Percentiles rank a stretch among this genome's conserved stretches.
These are phyloP conservation scores for Tribolium madens DNA, from an alignment of 1,140 invertebrate genomes.

Conservation along the genomic window DNA sequence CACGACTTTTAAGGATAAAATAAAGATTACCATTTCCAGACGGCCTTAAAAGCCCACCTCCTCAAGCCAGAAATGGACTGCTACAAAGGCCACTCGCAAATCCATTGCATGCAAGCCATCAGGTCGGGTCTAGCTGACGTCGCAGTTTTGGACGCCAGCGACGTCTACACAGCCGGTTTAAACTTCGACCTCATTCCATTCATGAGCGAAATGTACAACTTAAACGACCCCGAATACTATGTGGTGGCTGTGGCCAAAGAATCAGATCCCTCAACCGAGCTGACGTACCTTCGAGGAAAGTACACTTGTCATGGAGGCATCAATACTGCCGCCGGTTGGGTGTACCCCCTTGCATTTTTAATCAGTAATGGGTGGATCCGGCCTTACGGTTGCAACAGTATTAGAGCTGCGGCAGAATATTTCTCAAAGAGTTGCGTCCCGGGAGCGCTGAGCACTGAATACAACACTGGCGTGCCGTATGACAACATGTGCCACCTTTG, in stretches of 20 bases:
- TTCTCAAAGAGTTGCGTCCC: constrained; percentile 93
- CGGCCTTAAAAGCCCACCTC: constrained; percentile 86
- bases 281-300: constrained; percentile 87
- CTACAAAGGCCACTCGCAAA: constrained; percentile 85
- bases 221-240: constrained; percentile 88
- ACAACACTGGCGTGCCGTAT: constrained; percentile 84
- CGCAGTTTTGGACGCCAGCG: constrained; percentile 90
- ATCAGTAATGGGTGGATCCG: constrained; percentile 94
- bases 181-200: constrained; percentile 86
- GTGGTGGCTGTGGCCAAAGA: constrained; percentile 94
- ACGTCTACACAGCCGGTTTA: constrained; percentile 92
- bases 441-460: constrained; percentile 87
- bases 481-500: constrained; percentile 95
- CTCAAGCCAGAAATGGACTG: constrained; percentile 92
- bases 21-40: too few species aligned
- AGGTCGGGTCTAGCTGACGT: constrained; percentile 87
- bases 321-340: constrained; percentile 79
- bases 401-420: constrained; percentile 90
- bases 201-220: constrained; percentile 90
- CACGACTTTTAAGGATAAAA: background rate
- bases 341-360: constrained; percentile 93
- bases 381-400: constrained; percentile 90
- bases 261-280: constrained; percentile 85
- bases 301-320: constrained; percentile 92
- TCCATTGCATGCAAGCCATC: constrained; percentile 91